Evolutionary conservation across 2,113 vertebrate genomes (phyloP), one percentile per base, ranked within the genome.

Genomic region (Isichthys henryi): DNA sequence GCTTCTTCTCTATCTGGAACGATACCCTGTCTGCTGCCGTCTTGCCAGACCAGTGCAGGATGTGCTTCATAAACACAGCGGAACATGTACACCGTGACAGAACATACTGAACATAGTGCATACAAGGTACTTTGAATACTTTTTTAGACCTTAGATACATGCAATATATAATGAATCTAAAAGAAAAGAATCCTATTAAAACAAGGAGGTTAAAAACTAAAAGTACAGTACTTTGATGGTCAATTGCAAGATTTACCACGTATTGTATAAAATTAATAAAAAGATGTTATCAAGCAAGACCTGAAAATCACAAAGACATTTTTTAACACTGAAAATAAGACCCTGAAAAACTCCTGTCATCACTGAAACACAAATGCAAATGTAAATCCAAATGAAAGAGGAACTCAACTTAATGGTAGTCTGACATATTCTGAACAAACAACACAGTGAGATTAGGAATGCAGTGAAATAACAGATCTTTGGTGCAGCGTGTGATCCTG

Each of bases 11-110:
- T n/a, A 1, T 46, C 86, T 87, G 53, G 56, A 74, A 52, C 27
- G 27, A 7, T 23, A 87, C 9, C 62, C 62, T 31, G 49, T 91
- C 92, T 91, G 82, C 89, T 90, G 91, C 86, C 49, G n/a, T 74
- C 58, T 39, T 56, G 27, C 10, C 87, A 88, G 27, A 88, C 35
- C 19, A 66, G 56, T 10, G 50, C 56, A 45, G 53, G 43, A 62
- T 45, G 23, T 46, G 17, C 53, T 88, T 52, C 50, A 31, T 62
- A 66, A 88, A 45, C 87, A 88, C 15, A 66, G 35, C n/a, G 9
- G 27, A 66, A 62, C 53, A 53, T 87, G 39, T 56, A 23, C 86
- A 27, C 49, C 58, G 43, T 21, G 8, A 45, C 23, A n/a, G 46
- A 48, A 49, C 45, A 49, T 13, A 48, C 8, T 85, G 74, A 77